Conservation (phyloP, 2,797 vertebrate species). For the Melanotaenia parkinsoni region DNA sequence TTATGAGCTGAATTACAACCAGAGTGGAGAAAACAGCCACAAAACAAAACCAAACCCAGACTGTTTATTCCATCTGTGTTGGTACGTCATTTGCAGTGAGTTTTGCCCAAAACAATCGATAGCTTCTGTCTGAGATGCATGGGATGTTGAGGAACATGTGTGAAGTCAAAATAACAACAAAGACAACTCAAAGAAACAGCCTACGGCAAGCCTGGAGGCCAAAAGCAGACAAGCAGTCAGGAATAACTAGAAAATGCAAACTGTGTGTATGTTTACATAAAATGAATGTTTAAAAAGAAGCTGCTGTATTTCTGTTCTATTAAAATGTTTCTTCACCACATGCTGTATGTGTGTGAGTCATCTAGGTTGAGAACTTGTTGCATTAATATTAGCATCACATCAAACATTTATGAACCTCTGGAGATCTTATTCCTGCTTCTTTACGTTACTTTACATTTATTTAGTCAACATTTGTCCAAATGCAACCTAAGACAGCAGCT, state of each 20-base stretch:
- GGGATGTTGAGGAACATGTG: slow-evolving; percentile 1
- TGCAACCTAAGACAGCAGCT: slow-evolving; percentile 1
- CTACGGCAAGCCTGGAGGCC: slow-evolving; percentile 35
- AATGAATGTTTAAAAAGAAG: too few species aligned
- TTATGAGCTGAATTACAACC: slow-evolving; percentile 19
- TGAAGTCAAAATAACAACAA: slow-evolving; percentile 23
- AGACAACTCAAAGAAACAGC: slow-evolving; percentile 30
- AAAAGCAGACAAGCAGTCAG: slow-evolving; percentile 12
- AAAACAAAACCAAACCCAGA: neutral
- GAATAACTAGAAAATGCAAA: slow-evolving; percentile 2
- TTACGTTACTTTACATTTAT: neutral
- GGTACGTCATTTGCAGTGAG: slow-evolving; percentile 14
- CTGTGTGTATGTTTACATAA: slow-evolving; percentile 1
- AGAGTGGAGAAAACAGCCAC: neutral
- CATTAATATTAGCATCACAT: neutral
- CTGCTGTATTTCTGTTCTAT: neutral
- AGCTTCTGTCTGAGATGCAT: slow-evolving; percentile 11
- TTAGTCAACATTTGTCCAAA: slow-evolving; percentile 7
- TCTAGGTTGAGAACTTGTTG: neutral
- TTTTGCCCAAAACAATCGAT: slow-evolving; percentile 46
- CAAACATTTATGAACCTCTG: neutral
- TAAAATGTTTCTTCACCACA: neutral
- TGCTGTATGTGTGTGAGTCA: neutral
- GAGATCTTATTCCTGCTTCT: neutral
- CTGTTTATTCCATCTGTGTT: slow-evolving; percentile 13